phyloP scores from a whole-genome alignment of 2,888 invertebrate genomes.

The Drosophila tanythrix region DNA sequence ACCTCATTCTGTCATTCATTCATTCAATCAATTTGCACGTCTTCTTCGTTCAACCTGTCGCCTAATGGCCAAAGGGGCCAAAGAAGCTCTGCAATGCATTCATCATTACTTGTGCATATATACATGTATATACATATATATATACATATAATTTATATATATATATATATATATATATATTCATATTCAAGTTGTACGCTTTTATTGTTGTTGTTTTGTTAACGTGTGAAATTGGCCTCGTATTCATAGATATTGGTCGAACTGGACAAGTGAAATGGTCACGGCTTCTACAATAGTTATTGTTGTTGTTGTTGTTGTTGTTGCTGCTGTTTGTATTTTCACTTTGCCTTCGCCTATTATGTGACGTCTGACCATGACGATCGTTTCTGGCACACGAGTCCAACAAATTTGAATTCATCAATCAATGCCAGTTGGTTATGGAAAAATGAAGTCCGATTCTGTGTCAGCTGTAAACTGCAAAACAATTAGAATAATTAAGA shows the following conservation, averaged over 20 bases:
- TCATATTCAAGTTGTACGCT: constrained; percentile 62
- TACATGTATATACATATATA: background rate
- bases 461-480: constrained; percentile 35
- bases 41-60: constrained; percentile 31
- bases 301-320: constrained; percentile 19
- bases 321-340: constrained; percentile 22
- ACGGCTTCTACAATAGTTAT: constrained; percentile 16
- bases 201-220: constrained; percentile 25
- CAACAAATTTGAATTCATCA: constrained; percentile 54
- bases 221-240: constrained; percentile 57
- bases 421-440: constrained; percentile 59
- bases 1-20: constrained; percentile 72
- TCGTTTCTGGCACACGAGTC: constrained; percentile 31
- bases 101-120: background rate
- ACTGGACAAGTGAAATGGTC: constrained; percentile 63
- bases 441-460: constrained; percentile 14
- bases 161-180: constrained; percentile 33
- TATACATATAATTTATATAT: background rate
- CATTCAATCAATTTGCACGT: constrained; percentile 68
- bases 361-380: constrained; percentile 17
- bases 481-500: constrained; percentile 74
- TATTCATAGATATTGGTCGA: constrained; percentile 33
- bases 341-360: constrained; percentile 16
- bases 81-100: constrained; percentile 9
- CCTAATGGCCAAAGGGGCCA: background rate